phyloP scores from a whole-genome alignment of 2,888 invertebrate genomes.

The Iphiclides podalirius region DNA sequence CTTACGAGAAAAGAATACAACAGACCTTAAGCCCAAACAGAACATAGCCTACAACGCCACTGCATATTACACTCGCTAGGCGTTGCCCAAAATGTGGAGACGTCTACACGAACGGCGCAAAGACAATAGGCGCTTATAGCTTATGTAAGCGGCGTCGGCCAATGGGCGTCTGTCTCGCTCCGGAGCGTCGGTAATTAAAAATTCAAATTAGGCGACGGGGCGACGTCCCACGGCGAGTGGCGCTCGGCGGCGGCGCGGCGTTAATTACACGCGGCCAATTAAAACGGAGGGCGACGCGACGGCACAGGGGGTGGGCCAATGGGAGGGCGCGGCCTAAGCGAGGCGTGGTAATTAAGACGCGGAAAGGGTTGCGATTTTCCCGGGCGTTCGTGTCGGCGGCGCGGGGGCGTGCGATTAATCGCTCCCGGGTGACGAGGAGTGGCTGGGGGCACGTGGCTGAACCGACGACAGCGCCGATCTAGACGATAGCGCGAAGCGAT shows the following conservation, averaged over 20 bases:
- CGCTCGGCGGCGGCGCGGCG: conserved; percentile 71
- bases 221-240: conserved; percentile 62
- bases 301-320: conserved; percentile 55
- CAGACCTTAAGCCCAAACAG: too few species aligned
- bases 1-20: too few species aligned
- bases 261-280: conserved; percentile 77
- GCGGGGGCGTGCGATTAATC: conserved; percentile 68
- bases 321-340: conserved; percentile 59
- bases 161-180: conserved; percentile 50
- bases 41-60: too few species aligned
- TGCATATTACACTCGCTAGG: conserved; percentile 3
- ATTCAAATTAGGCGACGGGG: conserved; percentile 68
- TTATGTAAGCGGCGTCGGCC: conserved; percentile 58
- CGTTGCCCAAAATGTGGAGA: conserved; percentile 5
- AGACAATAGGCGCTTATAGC: conserved; percentile 61
- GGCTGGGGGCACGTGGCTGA: conserved; percentile 28
- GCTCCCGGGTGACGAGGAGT: conserved; percentile 50
- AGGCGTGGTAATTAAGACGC: conserved; percentile 77
- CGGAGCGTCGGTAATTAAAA: conserved; percentile 65
- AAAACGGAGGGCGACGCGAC: conserved; percentile 63
- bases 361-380: conserved; percentile 77
- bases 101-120: conserved; percentile 33
- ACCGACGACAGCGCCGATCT: too few species aligned
- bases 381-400: conserved; percentile 53
- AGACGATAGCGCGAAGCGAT: too few species aligned